Base-by-base conservation (phyloP, 1,140 invertebrate species). In the Antheraea mylitta region DNA sequence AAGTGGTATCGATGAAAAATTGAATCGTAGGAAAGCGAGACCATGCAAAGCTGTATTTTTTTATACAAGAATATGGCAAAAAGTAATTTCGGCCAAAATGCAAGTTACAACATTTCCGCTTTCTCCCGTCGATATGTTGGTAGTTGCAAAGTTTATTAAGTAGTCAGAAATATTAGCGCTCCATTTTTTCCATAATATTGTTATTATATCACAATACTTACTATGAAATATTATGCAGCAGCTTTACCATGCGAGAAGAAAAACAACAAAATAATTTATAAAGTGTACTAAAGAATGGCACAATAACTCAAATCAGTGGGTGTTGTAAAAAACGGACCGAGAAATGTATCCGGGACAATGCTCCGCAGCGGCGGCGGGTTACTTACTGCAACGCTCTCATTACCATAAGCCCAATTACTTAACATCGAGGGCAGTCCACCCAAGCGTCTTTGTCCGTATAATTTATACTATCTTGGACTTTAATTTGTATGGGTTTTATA, bases 351-450 rank as follows among this genome's bases (percentile, higher is more conserved):
- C 38, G 38, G 42, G 64, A 48, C 64, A 48, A 42, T 59, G 19
- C 13, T 53, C 22, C 45, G 45, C 8, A 11, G 45, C 45, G 45
- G 45, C 16, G 22, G 37, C 65, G 13, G 53, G 48, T 58, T 38
- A 18, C 63, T 58, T 38, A 18, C 63, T 38, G 65, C 65, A 65
- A 16, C 45, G 60, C 53, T 42, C 53, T 59, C 65, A 68, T 68
- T 68, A 68, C 61, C 67, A 68, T 68, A 68, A 63, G 42, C 19
- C 67, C 67, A 68, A 68, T 68, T 68, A 68, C 67, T 68, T 68
- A 59, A 53, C 61, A 67, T 67, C 63, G 53, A 64, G 11, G 64
- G 58, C 38, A 37, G 5, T 66, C 53, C 60, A 13, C 45, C 45
- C 16, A 9, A n/a, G 45, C 16, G 11, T 53, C 16, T 53, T 13